phyloP scores from a whole-genome alignment of 1,140 invertebrate genomes.

The Drosophila kohkoa region DNA sequence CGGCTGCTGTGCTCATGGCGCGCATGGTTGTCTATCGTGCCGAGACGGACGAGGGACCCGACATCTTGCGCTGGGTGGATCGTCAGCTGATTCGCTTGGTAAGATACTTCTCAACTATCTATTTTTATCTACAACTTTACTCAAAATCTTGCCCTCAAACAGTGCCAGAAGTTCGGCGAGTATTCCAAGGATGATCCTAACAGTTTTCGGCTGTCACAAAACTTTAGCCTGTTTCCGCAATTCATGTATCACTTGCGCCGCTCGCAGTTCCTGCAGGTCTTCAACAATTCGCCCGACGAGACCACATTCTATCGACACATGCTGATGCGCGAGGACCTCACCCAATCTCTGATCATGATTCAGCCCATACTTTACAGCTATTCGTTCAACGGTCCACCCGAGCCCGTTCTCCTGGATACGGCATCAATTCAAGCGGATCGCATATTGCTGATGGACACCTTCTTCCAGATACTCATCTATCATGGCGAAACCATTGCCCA shows the following conservation, averaged over 20 bases:
- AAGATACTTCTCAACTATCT: conserved; percentile 47
- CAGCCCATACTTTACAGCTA: conserved; percentile 99
- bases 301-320: conserved; percentile 99
- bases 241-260: conserved; percentile 99
- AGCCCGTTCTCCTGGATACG: conserved; percentile 98
- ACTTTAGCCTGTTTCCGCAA: conserved; percentile 99
- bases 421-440: conserved; percentile 98
- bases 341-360: conserved; percentile 99
- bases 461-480: conserved; percentile 99
- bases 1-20: conserved; percentile 98
- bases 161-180: conserved; percentile 99
- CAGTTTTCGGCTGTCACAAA: conserved; percentile 97
- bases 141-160: conserved; percentile 52
- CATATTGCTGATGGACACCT: conserved; percentile 99
- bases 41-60: conserved; percentile 97
- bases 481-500: conserved; percentile 99
- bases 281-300: conserved; percentile 99
- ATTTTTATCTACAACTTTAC: too few relatives aligned
- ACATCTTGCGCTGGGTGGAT: conserved; percentile 99
- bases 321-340: conserved; percentile 98
- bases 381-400: conserved; percentile 98
- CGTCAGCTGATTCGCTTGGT: conserved; percentile 98
- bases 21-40: conserved; percentile 98
- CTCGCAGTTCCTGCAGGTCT: conserved; percentile 99
- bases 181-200: conserved; percentile 99